A percentile compares a stretch with the other conserved stretches of the same genome.
These are phyloP conservation scores for Setipinna tenuifilis DNA, from an alignment of 2,797 vertebrate species.

Conservation along the genomic window DNA sequence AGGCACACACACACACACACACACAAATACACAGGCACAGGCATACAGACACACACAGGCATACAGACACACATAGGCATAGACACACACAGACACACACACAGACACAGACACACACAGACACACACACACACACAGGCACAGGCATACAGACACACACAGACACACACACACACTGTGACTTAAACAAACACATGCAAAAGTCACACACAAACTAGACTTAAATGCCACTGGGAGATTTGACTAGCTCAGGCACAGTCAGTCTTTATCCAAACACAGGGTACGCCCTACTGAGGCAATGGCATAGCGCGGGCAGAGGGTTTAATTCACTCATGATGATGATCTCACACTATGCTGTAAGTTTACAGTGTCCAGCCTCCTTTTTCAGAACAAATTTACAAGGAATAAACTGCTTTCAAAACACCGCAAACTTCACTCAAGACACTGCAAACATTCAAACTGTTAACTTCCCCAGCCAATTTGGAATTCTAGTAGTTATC, in stretches of 20 bases:
- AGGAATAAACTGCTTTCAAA: not conserved
- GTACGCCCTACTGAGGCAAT: not conserved
- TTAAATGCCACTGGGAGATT: not conserved
- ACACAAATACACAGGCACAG: not conserved
- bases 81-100: conserved; percentile 44
- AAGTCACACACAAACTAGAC: conserved; percentile 22
- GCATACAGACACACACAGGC: not conserved
- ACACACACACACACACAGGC: not conserved
- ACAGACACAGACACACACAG: conserved; percentile 61
- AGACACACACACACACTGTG: conserved; percentile 59
- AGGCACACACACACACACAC: not conserved
- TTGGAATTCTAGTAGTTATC: not conserved
- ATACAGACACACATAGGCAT: not conserved
- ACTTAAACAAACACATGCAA: conserved; percentile 56
- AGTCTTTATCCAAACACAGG: conserved; percentile 2
- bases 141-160: conserved; percentile 34
- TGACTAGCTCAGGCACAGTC: not conserved
- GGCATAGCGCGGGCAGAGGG: not conserved
- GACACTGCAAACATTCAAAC: not conserved
- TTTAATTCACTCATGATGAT: not conserved
- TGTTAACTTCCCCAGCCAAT: not conserved
- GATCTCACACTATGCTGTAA: not conserved
- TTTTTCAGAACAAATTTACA: not conserved
- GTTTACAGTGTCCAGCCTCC: not conserved
- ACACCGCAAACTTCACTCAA: not conserved